Evolutionary conservation across 2,113 vertebrate species (phyloP), one percentile per base, ranked within the genome.

Genomic region (Marmota flaviventris): DNA sequence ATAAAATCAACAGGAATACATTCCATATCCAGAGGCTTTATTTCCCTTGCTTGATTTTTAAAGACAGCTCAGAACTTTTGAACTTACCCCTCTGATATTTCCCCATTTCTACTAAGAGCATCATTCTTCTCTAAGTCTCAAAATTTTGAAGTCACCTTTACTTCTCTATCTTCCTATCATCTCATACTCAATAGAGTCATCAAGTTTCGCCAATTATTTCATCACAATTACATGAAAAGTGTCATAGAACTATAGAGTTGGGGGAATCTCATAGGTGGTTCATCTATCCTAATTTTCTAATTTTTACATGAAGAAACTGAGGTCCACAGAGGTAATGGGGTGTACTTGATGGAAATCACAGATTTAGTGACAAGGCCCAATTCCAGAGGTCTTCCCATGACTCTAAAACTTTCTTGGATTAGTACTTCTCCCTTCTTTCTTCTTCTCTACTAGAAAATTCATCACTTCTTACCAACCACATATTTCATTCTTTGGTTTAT

Each of bases 161-260:
- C 73, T 91, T 93, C 51, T 84, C 37, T 34, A 73, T 61, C 65
- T 53, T 29, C 48, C 72, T 82, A 94, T 24, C 93, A 89, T 70
- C 67, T 83, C 29, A 91, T 1, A 72, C 9, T 11, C 73, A 69
- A 69, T 0, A 42, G 51, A 95, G 51, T 93, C 69, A 94, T 42
- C 48, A 65, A n/a, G 58, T 72, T 77, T 56, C 86, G 48, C 78
- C 92, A 93, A 94, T 77, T 97, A 95, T 94, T 94, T 84, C 96
- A 95, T 97, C 97, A 97, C 82, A 97, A 95, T n/a, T 79, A 25
- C 48, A 75, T 12, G 63, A 97, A 83, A 1, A 83, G 48, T 81
- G 92, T 83, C 93, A 92, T 2, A 63, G 96, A 96, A 95, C 48
- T 73, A 63, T 8, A 42, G n/a, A 94, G 17, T 34, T 42, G 1